Percentiles rank a stretch among this genome's conserved stretches.
Conservation (phyloP, 2,797 vertebrate genomes). For the Siniperca obscura region DNA sequence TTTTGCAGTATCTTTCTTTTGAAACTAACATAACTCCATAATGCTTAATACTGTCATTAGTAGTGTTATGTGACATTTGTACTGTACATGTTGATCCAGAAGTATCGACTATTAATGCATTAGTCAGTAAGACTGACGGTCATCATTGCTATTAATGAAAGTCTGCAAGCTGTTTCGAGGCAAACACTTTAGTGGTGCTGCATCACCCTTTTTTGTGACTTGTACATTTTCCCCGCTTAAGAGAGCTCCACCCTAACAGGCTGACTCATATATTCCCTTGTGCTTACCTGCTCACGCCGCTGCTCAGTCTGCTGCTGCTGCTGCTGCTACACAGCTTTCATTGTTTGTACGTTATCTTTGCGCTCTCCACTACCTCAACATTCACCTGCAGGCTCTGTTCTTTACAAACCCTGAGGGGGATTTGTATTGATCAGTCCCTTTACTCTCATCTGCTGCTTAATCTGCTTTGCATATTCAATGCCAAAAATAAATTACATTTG, state of each 20-base stretch:
- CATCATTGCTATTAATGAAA: neutral
- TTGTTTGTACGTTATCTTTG: constrained; percentile 2
- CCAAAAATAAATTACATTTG: neutral
- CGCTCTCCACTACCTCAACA: neutral
- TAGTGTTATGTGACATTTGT: neutral
- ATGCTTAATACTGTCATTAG: neutral
- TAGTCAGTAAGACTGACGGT: neutral
- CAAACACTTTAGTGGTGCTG: neutral
- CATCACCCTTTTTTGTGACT: neutral
- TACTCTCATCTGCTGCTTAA: constrained; percentile 6
- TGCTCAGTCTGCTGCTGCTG: constrained; percentile 4
- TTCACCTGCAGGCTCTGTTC: neutral
- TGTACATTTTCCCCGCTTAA: neutral
- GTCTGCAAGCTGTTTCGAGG: neutral
- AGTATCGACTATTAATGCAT: neutral
- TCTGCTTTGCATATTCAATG: neutral
- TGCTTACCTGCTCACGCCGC: constrained; percentile 10
- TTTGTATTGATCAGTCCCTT: neutral
- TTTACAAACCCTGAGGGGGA: neutral
- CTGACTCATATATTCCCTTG: neutral
- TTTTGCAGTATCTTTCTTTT: neutral
- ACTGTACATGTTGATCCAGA: neutral
- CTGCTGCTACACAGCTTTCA: neutral
- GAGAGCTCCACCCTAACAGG: neutral
- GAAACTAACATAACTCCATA: neutral